Percentiles rank a stretch among this genome's conserved stretches.
phyloP scores from a whole-genome alignment of 1,140 invertebrate species.

The Drosophila paulistorum region DNA sequence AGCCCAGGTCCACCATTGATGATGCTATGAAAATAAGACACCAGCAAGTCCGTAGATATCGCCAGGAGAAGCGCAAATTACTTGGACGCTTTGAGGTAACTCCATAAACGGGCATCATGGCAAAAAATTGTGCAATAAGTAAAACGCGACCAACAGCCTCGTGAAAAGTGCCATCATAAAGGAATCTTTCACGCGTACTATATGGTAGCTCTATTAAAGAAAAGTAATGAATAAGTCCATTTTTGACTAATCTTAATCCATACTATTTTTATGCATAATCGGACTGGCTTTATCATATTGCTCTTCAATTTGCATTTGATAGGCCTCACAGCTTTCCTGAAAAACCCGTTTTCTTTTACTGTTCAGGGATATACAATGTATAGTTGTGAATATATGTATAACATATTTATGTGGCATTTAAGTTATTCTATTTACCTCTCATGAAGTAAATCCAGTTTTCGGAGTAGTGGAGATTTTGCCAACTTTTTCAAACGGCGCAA shows the following conservation, averaged over 20 bases:
- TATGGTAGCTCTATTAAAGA: conserved; percentile 42
- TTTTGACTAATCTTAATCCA: no score
- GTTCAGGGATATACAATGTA: not conserved
- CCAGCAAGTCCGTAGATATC: conserved; percentile 60
- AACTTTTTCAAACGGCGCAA: conserved; percentile 50
- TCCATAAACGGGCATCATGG: conserved; percentile 79
- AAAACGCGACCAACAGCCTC: conserved; percentile 74
- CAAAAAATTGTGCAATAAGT: conserved; percentile 74
- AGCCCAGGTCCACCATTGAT: conserved; percentile 37
- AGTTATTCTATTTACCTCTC: conserved; percentile 35
- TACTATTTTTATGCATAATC: not conserved
- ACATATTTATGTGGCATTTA: not conserved
- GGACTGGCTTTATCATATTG: conserved; percentile 8
- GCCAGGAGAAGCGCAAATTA: conserved; percentile 71
- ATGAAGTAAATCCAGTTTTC: conserved; percentile 55
- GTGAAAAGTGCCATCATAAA: conserved; percentile 74
- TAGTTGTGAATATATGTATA: not conserved
- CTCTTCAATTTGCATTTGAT: conserved; percentile 31
- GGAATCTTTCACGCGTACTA: conserved; percentile 47
- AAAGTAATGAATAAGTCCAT: not conserved
- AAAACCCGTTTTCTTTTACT: conserved; percentile 48
- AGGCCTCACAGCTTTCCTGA: conserved; percentile 47
- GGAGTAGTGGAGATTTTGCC: conserved; percentile 37
- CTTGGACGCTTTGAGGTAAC: conserved; percentile 57
- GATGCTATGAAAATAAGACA: conserved; percentile 54